phyloP scores from a whole-genome alignment of 1,140 invertebrate species.

The Drosophila albomicans region DNA sequence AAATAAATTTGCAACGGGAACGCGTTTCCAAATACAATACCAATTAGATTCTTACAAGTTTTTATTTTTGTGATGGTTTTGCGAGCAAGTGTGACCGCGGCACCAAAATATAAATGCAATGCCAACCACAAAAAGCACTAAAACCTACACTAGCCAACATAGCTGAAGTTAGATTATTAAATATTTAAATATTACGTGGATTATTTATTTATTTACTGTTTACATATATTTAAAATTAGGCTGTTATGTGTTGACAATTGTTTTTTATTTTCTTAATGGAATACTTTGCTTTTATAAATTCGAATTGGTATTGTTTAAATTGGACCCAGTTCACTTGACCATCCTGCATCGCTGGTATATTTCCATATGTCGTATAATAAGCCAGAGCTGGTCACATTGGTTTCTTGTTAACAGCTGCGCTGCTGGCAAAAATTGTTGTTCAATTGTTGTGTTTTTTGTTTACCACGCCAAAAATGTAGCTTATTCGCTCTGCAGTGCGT shows the following conservation, averaged over 20 bases:
- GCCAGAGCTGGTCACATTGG: conserved; percentile 38
- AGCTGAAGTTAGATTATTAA: not conserved
- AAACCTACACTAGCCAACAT: not conserved
- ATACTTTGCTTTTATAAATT: not conserved
- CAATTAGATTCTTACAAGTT: conserved; percentile 46
- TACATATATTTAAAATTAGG: too few species aligned
- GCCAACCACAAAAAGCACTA: not conserved
- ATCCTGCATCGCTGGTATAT: conserved; percentile 21
- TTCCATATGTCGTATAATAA: not conserved
- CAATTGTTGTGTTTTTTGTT: conserved; percentile 48
- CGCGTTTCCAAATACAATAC: conserved; percentile 14
- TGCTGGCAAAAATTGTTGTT: conserved; percentile 25
- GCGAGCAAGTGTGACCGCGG: conserved; percentile 46
- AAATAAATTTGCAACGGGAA: not conserved
- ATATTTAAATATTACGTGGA: too few species aligned
- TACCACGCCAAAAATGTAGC: conserved; percentile 61
- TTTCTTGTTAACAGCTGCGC: conserved; percentile 51
- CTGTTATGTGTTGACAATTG: too few species aligned
- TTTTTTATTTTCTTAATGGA: not conserved
- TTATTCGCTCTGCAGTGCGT: not conserved
- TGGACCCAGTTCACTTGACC: not conserved
- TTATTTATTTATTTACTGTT: too few species aligned
- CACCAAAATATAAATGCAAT: not conserved
- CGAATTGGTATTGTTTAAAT: not conserved
- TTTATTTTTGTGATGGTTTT: conserved; percentile 74